Evolutionary conservation across 2,797 vertebrate genomes (phyloP), one percentile per base, ranked within the genome.

Genomic region (Scarus forsteni): DNA sequence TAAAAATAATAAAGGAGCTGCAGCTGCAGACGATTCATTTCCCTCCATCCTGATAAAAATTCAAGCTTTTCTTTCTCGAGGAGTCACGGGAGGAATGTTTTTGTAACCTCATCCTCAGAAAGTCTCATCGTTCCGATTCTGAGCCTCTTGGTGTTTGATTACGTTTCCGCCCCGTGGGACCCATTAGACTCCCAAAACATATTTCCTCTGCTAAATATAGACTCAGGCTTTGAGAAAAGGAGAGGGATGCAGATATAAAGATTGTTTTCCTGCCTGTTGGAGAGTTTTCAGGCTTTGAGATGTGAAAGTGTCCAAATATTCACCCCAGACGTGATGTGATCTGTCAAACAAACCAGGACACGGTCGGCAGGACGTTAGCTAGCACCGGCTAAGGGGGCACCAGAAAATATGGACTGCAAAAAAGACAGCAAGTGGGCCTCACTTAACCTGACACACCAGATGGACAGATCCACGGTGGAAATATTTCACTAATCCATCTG

Each of bases 81-180:
- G 27, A 81, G 65, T 57, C 62, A 48, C 75, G 8, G 9, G 38
- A 80, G 81, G 81, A 87, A 85, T 84, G 83, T 82, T 77, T 50
- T 62, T 52, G 45, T 44, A 7, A 46, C 49, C 52, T 50, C 40
- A 7, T 64, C 57, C 59, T 52, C 50, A 74, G 11, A 66, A 60
- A 78, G 48, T 68, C 73, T 65, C 67, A 43, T 40, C 3, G 16
- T 57, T 63, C 54, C 70, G 7, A 52, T 76, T 40, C 42, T 19
- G 57, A 35, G 39, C 13, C 55, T 59, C 58, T 66, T 70, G 70
- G 68, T 45, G 69, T 81, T 81, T 83, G 68, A 55, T 81, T 78
- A 70, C 66, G 55, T 79, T 79, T 80, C 75, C 19, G 57, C 75
- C 60, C 68, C 15, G 1, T 0, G 60, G 75, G 79, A 70, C 19